Base-by-base conservation (phyloP, 2,888 invertebrate species). In the Agonopterix heracliana region DNA sequence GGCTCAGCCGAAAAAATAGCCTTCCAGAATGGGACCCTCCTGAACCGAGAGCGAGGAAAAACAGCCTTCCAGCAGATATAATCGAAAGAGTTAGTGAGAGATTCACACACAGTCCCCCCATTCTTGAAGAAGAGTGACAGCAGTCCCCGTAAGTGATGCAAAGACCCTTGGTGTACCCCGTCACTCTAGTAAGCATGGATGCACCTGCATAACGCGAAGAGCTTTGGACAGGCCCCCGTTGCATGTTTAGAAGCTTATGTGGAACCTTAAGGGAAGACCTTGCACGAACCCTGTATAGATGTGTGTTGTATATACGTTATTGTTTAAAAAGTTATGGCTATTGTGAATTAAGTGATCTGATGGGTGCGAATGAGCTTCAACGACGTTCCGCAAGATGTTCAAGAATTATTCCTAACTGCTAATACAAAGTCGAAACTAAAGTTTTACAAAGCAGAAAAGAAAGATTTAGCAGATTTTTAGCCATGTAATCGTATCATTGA, bases 201-300 rank as follows among this genome's bases (percentile, higher is more conserved):
- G 82, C 84, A 85, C 84, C 66, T 62, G 74, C 69, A 71, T 77
- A 74, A 70, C 63, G 62, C 67, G 68, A 72, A 66, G 68, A 80
- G 82, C 83, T 81, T 82, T 72, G 74, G 70, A 74, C 82, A 81
- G 81, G 75, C 76, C 82, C 80, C 26, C 26, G 81, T 79, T 85
- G 87, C 87, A 87, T 87, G 87, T 67, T 79, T 87, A 87, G 85
- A 71, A 73, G 86, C 85, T 85, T 85, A 66, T 85, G 84, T 84
- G 81, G 79, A 70, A 68, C 64, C 55, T 74, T 76, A 68, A 74
- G 73, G 12, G 38, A n/a, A 11, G 75, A 74, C 66, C 71, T 72
- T 76, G 86, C 86, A 85, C 86, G 84, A 81, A 73, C 61, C 59
- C 65, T 73, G 64, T 63, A 77, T 83, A 84, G 78, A 81, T 84